Percentiles rank a stretch among this genome's conserved stretches.
phyloP scores from a whole-genome alignment of 2,888 invertebrate genomes.

The Portevinia maculata region DNA sequence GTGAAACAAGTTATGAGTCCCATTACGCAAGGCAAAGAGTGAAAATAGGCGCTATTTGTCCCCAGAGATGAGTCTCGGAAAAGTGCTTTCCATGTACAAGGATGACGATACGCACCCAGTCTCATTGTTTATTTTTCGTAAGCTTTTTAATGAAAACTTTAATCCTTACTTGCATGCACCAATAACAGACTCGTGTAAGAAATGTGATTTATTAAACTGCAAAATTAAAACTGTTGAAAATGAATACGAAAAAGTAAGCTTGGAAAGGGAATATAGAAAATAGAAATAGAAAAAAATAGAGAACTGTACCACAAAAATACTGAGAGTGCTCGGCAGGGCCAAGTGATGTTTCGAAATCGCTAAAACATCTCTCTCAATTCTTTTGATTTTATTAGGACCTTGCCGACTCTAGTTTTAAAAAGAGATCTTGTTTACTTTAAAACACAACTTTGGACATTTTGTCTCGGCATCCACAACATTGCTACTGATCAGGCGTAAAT shows the following conservation, averaged over 20 bases:
- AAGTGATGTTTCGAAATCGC: slow-evolving; percentile 19
- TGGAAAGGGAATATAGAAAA: no score
- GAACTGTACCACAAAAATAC: no score
- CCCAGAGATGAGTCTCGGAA: no score
- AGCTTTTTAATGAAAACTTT: slow-evolving; percentile 18
- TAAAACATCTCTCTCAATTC: slow-evolving; percentile 15
- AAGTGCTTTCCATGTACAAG: no score
- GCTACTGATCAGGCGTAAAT: slow-evolving; percentile 7
- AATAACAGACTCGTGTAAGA: slow-evolving; percentile 18
- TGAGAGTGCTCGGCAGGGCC: slow-evolving; percentile 16
- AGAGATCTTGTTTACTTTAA: slow-evolving; percentile 4
- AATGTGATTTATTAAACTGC: slow-evolving; percentile 23
- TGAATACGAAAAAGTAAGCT: no score
- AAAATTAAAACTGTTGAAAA: slow-evolving; percentile 18
- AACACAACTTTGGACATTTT: slow-evolving; percentile 20
- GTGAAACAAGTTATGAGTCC: no score
- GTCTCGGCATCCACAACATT: slow-evolving; percentile 19
- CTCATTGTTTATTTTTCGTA: no score
- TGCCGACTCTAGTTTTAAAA: slow-evolving; percentile 2
- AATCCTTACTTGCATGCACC: slow-evolving; percentile 15
- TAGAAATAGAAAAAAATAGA: no score
- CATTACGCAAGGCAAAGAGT: no score
- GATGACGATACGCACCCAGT: no score
- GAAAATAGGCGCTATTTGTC: no score
- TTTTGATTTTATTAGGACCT: neutral